Evolutionary conservation across 2,113 vertebrate genomes (phyloP).

Genomic region (Chamaea fasciata): DNA sequence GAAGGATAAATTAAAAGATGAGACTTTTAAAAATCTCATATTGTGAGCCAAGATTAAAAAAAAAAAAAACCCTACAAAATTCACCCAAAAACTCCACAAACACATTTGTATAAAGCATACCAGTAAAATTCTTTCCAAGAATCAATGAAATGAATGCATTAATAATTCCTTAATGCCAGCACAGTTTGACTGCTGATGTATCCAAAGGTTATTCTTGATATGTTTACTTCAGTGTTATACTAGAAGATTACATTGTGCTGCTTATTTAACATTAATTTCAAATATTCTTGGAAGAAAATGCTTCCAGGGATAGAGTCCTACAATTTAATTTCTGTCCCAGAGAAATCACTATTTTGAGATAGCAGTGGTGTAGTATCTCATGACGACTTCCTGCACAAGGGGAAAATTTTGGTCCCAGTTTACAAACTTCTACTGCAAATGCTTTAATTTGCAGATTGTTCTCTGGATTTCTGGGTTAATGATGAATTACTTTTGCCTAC

Average conservation of each 20-base stretch:
- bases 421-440: not conserved
- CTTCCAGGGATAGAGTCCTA: not conserved
- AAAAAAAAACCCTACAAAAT: not conserved
- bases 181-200: not conserved
- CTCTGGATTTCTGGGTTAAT: not conserved
- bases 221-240: not conserved
- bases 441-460: not conserved
- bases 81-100: not conserved
- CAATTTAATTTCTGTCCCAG: not conserved
- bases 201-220: not conserved
- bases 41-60: not conserved
- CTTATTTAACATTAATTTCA: not conserved
- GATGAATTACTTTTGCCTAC: not conserved
- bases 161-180: not conserved
- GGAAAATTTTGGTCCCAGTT: not conserved
- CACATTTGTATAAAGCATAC: not conserved
- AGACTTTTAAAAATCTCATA: not conserved
- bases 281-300: not conserved
- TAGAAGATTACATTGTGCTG: not conserved
- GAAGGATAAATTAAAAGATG: not conserved
- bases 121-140: not conserved
- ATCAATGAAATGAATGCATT: not conserved
- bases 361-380: no score
- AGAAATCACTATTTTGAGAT: not conserved
- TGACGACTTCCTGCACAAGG: not conserved